phyloP scores from a whole-genome alignment of 2,888 invertebrate genomes.

The Drosophila parthenogenetica region DNA sequence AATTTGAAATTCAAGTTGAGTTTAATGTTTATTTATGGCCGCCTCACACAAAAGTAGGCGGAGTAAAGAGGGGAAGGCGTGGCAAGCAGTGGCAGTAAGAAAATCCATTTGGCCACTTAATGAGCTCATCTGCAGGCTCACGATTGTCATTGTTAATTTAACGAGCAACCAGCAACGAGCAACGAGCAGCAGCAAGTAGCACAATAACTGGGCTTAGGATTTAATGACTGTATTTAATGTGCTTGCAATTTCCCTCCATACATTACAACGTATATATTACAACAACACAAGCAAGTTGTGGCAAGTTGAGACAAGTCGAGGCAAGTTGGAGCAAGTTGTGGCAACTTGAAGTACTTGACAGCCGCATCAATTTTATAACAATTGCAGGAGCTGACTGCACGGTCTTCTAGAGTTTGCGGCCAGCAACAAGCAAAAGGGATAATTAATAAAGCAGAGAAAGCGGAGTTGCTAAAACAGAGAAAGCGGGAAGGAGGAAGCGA shows the following conservation, averaged over 20 bases:
- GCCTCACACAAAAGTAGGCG: not conserved
- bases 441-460: conserved; percentile 28
- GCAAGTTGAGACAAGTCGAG: not conserved
- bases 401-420: conserved; percentile 9
- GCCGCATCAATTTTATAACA: conserved; percentile 20
- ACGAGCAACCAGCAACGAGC: conserved; percentile 26
- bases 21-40: conserved; percentile 16
- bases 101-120: conserved; percentile 30
- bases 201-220: conserved; percentile 41
- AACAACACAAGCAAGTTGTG: not conserved
- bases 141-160: conserved; percentile 44
- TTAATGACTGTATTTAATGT: conserved; percentile 56
- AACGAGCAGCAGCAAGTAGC: not conserved
- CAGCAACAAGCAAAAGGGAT: conserved; percentile 17
- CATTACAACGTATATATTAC: conserved; percentile 2
- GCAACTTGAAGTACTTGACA: conserved; percentile 19
- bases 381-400: conserved; percentile 5
- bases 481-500: not conserved
- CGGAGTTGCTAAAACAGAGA: not conserved
- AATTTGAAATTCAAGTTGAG: conserved; percentile 12
- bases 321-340: conserved; percentile 4
- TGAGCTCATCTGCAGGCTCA: conserved; percentile 27
- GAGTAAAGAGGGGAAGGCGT: too few relatives aligned
- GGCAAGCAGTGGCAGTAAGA: not conserved
- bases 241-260: conserved; percentile 38